Evolutionary conservation across 2,113 vertebrate species (phyloP), one percentile per base, ranked within the genome.

Genomic region (Coregonus clupeaformis): DNA sequence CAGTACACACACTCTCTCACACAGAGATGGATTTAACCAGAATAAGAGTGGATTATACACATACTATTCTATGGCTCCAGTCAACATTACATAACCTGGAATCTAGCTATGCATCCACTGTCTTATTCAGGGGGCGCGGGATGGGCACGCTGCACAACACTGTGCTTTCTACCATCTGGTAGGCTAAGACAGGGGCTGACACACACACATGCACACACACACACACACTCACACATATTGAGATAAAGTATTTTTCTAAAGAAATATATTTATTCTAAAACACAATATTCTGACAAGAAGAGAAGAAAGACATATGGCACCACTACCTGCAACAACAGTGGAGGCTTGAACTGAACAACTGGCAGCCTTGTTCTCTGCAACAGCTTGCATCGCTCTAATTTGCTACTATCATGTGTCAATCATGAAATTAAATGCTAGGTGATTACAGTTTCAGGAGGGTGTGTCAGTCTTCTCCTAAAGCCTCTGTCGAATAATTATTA

Each of bases 21-120:
- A 63, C 76, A 82, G 76, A 84, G 85, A 87, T 78, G 77, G 84
- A 77, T 90, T 91, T 90, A 89, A 91, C 88, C 88, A 82, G 89
- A 90, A 91, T 88, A 85, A 87, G 80, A 88, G 81, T 84, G 86
- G 87, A 89, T 90, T 91, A 91, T 83, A 87, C 84, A 88, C 84
- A 91, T 45, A 47, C 76, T 45, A 87, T 83, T 84, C 79, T 71
- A 74, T 85, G 83, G 82, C 83, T 86, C 76, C 79, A 83, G 88
- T 88, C 85, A 83, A 84, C 83, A 90, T 92, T 92, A 91, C 91
- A 87, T 91, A 91, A 91, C 90, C 89, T 88, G 84, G 84, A 88
- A 91, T 91, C 87, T 87, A 89, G 91, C 91, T 91, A 89, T 87
- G 87, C 88, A 85, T 89, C 88, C 81, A 52, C 79, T 80, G 71